Conservation (phyloP, 2,113 vertebrate genomes). For the Probosciger aterrimus region DNA sequence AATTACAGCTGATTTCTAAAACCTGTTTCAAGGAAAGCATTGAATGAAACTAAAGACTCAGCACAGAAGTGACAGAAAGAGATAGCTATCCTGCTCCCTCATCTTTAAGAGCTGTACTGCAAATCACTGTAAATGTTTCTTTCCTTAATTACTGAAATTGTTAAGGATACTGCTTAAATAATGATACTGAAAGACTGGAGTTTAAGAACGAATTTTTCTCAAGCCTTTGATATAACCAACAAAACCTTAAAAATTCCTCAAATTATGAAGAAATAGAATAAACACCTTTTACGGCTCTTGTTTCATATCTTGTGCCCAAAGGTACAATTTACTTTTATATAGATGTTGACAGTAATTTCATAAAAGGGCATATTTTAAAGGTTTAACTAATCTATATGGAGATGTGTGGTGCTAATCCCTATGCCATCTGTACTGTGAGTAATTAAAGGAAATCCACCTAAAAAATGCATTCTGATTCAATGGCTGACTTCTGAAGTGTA, state of each 20-base stretch:
- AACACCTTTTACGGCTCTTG: neutral
- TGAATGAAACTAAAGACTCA: constrained; percentile 1
- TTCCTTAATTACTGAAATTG: neutral
- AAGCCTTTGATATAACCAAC: neutral
- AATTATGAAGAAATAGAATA: neutral
- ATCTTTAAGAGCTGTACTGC: neutral
- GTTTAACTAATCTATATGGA: neutral
- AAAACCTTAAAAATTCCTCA: neutral
- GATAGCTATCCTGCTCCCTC: neutral
- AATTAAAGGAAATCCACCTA: neutral
- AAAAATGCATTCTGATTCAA: neutral
- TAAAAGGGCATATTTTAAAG: neutral
- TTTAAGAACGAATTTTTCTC: neutral
- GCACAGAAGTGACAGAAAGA: neutral
- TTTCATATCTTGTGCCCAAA: neutral
- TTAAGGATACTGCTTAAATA: neutral
- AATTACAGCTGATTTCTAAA: constrained; percentile 37
- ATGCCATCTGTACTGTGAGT: neutral
- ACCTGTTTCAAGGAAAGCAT: neutral
- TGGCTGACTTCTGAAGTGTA: neutral
- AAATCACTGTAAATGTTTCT: neutral
- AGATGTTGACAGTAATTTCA: neutral
- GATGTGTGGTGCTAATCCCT: neutral
- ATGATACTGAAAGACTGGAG: neutral
- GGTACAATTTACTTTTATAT: neutral